These are phyloP conservation scores for Myxocyprinus asiaticus DNA, from an alignment of 2,113 vertebrate species.

Conservation along the genomic window DNA sequence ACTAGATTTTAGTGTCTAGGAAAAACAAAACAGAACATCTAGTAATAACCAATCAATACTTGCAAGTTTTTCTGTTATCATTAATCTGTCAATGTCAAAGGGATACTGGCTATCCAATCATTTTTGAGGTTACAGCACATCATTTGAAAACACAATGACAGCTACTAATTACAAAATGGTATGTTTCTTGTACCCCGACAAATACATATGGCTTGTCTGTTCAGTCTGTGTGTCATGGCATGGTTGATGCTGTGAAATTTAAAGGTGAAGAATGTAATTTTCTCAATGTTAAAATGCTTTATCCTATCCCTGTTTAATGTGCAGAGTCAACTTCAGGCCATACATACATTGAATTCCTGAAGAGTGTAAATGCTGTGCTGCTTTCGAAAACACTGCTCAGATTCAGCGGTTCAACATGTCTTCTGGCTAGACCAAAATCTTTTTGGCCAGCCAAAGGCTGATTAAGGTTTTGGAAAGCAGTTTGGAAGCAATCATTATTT, in stretches of 20 bases:
- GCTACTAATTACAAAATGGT: too few species aligned
- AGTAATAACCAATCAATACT: neutral
- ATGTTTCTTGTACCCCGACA: too few species aligned
- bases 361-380: too few species aligned
- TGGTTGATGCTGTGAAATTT: neutral
- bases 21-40: neutral
- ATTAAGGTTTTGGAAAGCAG: neutral
- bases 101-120: neutral
- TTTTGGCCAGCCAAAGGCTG: neutral
- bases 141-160: too few species aligned
- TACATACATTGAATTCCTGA: too few species aligned
- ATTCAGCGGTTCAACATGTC: too few species aligned
- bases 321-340: neutral
- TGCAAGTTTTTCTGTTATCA: neutral
- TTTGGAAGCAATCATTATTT: neutral
- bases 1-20: neutral
- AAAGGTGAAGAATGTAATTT: neutral
- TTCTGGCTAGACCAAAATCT: neutral
- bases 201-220: too few species aligned
- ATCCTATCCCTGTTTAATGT: neutral
- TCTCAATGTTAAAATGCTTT: neutral
- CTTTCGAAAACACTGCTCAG: too few species aligned
- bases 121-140: neutral
- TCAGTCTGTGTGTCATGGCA: neutral
- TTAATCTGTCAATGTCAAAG: neutral